phyloP scores from a whole-genome alignment of 2,113 vertebrate species.

The Chloebia gouldiae region DNA sequence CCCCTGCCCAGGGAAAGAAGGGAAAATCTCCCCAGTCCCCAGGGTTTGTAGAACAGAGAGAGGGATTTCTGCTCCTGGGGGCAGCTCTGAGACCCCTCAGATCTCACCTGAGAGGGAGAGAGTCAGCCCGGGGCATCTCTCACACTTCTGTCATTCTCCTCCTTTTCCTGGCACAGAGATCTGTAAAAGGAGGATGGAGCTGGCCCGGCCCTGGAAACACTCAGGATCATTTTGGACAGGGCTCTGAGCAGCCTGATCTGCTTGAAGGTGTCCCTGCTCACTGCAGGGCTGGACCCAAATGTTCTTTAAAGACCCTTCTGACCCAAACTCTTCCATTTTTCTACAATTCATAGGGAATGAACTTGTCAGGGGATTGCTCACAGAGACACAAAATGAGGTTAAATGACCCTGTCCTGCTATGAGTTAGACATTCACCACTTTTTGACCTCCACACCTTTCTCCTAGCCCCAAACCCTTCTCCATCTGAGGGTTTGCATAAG shows the following conservation, averaged over 20 bases:
- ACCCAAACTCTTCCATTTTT: not conserved
- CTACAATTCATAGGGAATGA: not conserved
- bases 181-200: not conserved
- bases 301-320: not conserved
- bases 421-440: not conserved
- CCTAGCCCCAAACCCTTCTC: not conserved
- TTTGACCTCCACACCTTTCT: not conserved
- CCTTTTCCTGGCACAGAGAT: not conserved
- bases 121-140: not conserved
- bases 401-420: not conserved
- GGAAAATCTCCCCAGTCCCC: not conserved
- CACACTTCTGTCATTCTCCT: not conserved
- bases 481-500: not conserved
- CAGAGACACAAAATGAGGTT: not conserved
- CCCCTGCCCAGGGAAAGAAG: not conserved
- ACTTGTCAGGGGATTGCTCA: fast-evolving
- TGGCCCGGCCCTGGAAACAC: not conserved
- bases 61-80: not conserved
- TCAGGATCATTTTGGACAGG: not conserved
- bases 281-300: not conserved
- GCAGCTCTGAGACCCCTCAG: not conserved
- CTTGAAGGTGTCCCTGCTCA: not conserved
- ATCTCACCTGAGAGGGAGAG: not conserved
- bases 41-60: not conserved
- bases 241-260: not conserved